These are phyloP conservation scores for Stigmatopora nigra DNA, from an alignment of 2,113 vertebrate genomes.

Conservation along the genomic window DNA sequence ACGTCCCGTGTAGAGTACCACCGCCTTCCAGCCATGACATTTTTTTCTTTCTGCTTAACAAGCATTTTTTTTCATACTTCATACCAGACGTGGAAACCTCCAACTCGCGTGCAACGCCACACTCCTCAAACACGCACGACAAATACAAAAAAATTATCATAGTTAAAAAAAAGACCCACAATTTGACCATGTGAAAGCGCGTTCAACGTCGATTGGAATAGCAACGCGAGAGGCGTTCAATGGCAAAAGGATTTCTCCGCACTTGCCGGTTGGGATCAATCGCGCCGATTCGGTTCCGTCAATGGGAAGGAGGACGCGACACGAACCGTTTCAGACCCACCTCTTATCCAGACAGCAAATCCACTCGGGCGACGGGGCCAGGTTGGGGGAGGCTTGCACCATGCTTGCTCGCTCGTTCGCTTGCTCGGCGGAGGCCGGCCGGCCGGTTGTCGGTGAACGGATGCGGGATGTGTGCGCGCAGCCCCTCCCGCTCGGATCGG, in stretches of 20 bases:
- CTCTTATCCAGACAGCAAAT: constrained; percentile 95
- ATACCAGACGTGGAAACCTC: constrained; percentile 40
- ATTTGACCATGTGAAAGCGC: neutral
- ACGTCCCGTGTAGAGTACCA: constrained; percentile 8
- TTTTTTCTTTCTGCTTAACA: constrained; percentile 4
- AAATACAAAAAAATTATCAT: no score
- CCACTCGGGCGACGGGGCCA: constrained; percentile 83
- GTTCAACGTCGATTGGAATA: no score
- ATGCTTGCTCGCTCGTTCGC: constrained; percentile 91
- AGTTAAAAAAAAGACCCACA: constrained; percentile 10
- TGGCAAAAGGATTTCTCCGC: neutral
- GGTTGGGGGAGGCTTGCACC: constrained; percentile 77
- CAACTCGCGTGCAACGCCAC: constrained; percentile 42
- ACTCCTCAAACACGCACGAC: constrained; percentile 13
- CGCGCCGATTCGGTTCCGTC: constrained; percentile 50
- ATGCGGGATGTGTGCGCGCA: constrained; percentile 36
- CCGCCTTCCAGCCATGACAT: constrained; percentile 14
- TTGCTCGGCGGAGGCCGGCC: constrained; percentile 28
- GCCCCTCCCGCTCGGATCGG: constrained; percentile 42
- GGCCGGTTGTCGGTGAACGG: constrained; percentile 55
- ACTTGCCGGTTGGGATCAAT: constrained; percentile 44
- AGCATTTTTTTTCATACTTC: constrained; percentile 13
- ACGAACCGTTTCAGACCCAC: constrained; percentile 62
- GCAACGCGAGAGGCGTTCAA: neutral
- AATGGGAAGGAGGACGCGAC: constrained; percentile 3